phyloP scores from a whole-genome alignment of 2,888 invertebrate species.

The Erebia aethiops region DNA sequence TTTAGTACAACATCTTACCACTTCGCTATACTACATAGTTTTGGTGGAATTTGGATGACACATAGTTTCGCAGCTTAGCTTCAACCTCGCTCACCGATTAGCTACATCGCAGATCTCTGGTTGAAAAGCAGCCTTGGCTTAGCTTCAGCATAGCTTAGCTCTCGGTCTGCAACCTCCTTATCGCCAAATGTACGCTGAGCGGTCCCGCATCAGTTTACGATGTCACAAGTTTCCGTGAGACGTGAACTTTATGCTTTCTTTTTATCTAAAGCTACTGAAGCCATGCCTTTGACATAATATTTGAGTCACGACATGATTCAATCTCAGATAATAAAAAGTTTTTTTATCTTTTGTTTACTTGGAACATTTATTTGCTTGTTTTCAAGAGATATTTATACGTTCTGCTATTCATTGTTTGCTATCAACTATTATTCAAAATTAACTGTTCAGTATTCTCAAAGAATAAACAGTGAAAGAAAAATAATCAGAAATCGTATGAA shows the following conservation, averaged over 20 bases:
- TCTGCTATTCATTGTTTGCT: conserved; percentile 1
- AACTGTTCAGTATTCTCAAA: background rate
- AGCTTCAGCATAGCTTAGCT: too few species aligned
- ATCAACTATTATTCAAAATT: background rate
- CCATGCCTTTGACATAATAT: conserved; percentile 22
- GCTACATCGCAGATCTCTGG: too few species aligned
- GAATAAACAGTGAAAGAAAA: background rate
- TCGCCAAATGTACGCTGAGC: conserved; percentile 64
- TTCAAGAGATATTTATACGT: background rate
- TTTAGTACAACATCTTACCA: too few species aligned
- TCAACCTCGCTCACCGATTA: too few species aligned
- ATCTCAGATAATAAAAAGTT: conserved; percentile 11
- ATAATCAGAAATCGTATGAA: too few species aligned
- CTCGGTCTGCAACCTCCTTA: too few species aligned
- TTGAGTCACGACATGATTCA: conserved; percentile 32
- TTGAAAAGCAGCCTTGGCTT: too few species aligned
- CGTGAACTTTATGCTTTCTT: conserved; percentile 34
- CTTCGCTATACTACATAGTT: too few species aligned
- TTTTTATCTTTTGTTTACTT: conserved; percentile 7
- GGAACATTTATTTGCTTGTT: conserved; percentile 9
- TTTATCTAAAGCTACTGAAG: conserved; percentile 43
- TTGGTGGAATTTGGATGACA: too few species aligned
- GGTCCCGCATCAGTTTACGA: conserved; percentile 42
- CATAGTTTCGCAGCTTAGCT: too few species aligned
- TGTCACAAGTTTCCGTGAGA: conserved; percentile 40